These are phyloP conservation scores for Polypedilum pembai DNA, from an alignment of 1,140 invertebrate genomes.

Conservation along the genomic window DNA sequence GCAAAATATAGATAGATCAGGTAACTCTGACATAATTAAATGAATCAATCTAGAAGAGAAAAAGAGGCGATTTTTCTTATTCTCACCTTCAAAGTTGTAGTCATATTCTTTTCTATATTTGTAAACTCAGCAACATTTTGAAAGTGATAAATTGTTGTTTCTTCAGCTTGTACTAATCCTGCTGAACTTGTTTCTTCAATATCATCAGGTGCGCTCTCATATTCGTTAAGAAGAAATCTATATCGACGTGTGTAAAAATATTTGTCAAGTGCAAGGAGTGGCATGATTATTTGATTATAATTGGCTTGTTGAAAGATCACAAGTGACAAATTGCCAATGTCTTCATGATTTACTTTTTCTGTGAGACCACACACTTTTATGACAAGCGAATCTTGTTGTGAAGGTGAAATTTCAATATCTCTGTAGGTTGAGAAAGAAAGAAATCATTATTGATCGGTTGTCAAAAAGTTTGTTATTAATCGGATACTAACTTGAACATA, in stretches of 20 bases:
- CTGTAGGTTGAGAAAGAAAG: background rate
- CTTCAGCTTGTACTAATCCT: background rate
- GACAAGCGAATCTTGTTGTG: background rate
- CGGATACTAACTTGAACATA: background rate
- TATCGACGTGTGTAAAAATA: background rate
- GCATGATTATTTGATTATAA: background rate
- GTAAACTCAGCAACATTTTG: background rate
- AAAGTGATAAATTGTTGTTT: slow-evolving; percentile 13
- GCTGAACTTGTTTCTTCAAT: background rate
- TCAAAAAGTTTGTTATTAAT: background rate
- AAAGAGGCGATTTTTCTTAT: background rate
- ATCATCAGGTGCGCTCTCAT: background rate
- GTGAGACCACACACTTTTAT: background rate
- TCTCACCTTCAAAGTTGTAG: background rate
- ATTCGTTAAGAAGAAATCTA: background rate
- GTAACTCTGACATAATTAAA: no score
- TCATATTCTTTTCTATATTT: slow-evolving; percentile 12
- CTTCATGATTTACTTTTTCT: background rate
- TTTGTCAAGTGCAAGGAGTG: background rate
- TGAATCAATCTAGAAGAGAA: background rate
- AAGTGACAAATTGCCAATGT: background rate
- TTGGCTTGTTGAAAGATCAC: background rate
- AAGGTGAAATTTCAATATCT: background rate
- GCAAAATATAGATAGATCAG: no score
- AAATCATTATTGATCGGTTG: background rate